Percentiles rank a stretch among this genome's conserved stretches.
Conservation (phyloP, 2,797 vertebrate species). For the Spondyliosoma cantharus region DNA sequence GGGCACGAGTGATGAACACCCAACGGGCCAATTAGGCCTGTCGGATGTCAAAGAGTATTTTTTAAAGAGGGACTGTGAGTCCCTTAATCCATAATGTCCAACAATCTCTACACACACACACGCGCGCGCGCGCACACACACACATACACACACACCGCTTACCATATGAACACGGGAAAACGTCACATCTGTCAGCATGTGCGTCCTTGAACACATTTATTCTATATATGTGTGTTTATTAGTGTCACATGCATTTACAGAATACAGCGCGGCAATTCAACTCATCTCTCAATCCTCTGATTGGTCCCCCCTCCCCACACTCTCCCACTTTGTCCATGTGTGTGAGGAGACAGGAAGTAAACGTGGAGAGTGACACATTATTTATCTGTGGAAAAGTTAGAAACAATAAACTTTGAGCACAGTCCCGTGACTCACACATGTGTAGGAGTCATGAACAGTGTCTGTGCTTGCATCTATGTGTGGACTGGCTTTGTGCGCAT, state of each 20-base stretch:
- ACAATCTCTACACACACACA: background rate
- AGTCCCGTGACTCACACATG: constrained; percentile 23
- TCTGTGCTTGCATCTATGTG: background rate
- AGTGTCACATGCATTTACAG: background rate
- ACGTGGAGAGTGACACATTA: background rate
- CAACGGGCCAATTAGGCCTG: constrained; percentile 12
- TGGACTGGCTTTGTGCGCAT: background rate
- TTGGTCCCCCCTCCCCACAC: background rate
- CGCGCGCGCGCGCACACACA: no score
- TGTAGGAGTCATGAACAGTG: constrained; percentile 21
- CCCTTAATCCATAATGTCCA: background rate
- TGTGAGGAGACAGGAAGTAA: background rate
- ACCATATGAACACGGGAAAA: background rate
- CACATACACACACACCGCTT: background rate
- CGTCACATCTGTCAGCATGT: background rate
- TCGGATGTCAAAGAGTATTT: constrained; percentile 19
- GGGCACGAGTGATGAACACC: constrained; percentile 9
- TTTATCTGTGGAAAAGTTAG: background rate
- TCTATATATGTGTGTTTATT: background rate
- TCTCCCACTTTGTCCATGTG: background rate
- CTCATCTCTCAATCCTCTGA: background rate
- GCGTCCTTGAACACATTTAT: background rate
- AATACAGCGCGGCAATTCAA: background rate
- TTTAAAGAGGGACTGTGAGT: constrained; percentile 15
- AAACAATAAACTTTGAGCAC: constrained; percentile 11